These are phyloP conservation scores for Helicoverpa armigera DNA, from an alignment of 1,140 invertebrate species.

Conservation along the genomic window DNA sequence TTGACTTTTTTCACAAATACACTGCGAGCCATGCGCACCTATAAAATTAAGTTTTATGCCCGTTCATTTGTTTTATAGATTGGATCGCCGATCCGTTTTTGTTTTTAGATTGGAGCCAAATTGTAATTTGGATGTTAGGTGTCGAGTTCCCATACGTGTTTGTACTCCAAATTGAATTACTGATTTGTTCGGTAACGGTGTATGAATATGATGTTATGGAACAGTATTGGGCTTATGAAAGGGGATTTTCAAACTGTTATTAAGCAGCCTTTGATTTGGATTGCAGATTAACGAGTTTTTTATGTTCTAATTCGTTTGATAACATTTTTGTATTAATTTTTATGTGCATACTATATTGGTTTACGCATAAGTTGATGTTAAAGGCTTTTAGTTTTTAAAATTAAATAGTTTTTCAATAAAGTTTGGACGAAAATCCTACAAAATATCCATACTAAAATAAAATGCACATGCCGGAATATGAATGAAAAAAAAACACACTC, in stretches of 20 bases:
- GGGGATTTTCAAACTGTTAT: neutral
- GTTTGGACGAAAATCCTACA: no score
- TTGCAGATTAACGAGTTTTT: neutral
- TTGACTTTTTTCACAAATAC: slow-evolving; percentile 33
- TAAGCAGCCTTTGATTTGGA: neutral
- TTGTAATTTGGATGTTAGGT: slow-evolving; percentile 42
- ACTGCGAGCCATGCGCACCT: slow-evolving; percentile 36
- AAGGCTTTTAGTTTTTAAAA: no score
- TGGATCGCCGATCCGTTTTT: slow-evolving; percentile 26
- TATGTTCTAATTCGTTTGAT: neutral
- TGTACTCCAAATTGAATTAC: slow-evolving; percentile 31
- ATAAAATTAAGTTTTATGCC: slow-evolving; percentile 42
- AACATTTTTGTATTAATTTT: neutral
- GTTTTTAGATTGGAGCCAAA: slow-evolving; percentile 39
- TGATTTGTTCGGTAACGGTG: slow-evolving; percentile 12
- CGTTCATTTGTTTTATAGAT: slow-evolving; percentile 49
- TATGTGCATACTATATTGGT: no score
- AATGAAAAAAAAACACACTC: neutral
- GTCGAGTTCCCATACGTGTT: neutral
- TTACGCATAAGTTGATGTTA: no score
- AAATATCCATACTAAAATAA: no score
- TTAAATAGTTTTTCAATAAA: no score
- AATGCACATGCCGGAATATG: no score
- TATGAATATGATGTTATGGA: slow-evolving; percentile 28
- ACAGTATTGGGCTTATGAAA: neutral